Evolutionary conservation across 2,113 vertebrate species (phyloP).

Genomic region (Porphyrio hochstetteri): DNA sequence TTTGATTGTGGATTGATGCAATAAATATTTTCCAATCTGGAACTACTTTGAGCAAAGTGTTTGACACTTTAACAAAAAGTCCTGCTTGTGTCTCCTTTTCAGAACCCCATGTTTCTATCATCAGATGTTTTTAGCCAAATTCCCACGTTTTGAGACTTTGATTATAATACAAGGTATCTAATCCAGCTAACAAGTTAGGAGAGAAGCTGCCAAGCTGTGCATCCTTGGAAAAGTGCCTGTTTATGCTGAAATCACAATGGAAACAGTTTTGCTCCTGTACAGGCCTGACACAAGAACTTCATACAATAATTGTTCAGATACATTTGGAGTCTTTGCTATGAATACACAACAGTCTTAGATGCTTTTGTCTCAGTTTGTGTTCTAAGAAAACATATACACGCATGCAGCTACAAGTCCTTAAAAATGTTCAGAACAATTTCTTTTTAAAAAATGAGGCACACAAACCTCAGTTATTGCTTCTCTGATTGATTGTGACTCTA

Average conservation of each 20-base stretch:
- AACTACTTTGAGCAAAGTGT: not conserved
- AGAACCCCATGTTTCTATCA: not conserved
- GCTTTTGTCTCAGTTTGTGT: not conserved
- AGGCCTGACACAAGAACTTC: not conserved
- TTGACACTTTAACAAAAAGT: not conserved
- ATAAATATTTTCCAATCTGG: not conserved
- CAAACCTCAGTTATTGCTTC: not conserved
- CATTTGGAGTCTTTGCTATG: not conserved
- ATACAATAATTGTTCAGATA: not conserved
- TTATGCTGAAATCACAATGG: not conserved
- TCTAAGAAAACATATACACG: not conserved
- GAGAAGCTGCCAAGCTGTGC: not conserved
- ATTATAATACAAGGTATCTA: not conserved
- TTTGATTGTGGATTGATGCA: not conserved
- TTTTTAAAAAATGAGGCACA: not conserved
- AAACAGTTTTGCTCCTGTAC: not conserved
- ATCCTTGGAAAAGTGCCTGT: not conserved
- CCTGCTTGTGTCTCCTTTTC: not conserved
- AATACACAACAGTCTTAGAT: not conserved
- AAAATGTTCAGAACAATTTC: not conserved
- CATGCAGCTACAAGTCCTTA: not conserved
- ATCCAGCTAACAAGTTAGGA: not conserved
- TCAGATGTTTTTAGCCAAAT: not conserved
- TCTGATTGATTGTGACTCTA: not conserved
- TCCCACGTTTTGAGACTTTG: not conserved